A percentile compares a stretch with the other conserved stretches of the same genome.
These are phyloP conservation scores for Aromia moschata DNA, from an alignment of 2,888 invertebrate genomes.

Conservation along the genomic window DNA sequence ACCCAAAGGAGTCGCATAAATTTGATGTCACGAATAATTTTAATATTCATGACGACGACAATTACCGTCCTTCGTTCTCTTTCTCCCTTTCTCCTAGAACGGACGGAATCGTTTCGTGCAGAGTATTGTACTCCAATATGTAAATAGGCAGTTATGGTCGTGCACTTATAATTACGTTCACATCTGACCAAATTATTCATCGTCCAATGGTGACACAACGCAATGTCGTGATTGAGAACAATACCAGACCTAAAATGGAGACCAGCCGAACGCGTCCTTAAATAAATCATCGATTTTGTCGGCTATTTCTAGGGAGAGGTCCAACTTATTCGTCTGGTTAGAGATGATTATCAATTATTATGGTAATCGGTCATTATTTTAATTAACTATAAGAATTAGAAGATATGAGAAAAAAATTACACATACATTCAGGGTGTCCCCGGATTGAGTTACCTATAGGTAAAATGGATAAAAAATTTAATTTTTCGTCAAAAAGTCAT, in stretches of 20 bases:
- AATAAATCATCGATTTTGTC: constrained; percentile 10
- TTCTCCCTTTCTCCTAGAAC: constrained; percentile 1
- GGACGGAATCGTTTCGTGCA: constrained; percentile 36
- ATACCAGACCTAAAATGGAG: constrained; percentile 13
- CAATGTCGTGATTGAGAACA: constrained; percentile 40
- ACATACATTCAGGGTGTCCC: no score
- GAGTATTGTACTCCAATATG: constrained; percentile 42
- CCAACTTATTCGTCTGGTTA: no score
- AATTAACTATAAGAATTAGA: no score
- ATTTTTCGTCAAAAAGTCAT: no score
- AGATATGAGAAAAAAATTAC: no score
- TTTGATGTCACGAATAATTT: constrained; percentile 47
- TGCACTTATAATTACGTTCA: constrained; percentile 41
- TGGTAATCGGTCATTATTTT: no score
- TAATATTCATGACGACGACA: constrained; percentile 45
- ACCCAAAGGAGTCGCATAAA: constrained; percentile 43
- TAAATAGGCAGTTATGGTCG: constrained; percentile 44
- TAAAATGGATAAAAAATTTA: no score
- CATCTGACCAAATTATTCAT: constrained; percentile 38
- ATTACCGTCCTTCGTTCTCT: constrained; percentile 30
- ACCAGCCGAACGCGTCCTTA: not conserved
- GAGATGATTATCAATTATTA: no score
- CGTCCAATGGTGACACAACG: constrained; percentile 41
- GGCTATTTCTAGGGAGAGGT: no score
- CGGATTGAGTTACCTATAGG: no score